These are phyloP conservation scores for Conops quadrifasciatus DNA, from an alignment of 2,888 invertebrate genomes.

Conservation along the genomic window DNA sequence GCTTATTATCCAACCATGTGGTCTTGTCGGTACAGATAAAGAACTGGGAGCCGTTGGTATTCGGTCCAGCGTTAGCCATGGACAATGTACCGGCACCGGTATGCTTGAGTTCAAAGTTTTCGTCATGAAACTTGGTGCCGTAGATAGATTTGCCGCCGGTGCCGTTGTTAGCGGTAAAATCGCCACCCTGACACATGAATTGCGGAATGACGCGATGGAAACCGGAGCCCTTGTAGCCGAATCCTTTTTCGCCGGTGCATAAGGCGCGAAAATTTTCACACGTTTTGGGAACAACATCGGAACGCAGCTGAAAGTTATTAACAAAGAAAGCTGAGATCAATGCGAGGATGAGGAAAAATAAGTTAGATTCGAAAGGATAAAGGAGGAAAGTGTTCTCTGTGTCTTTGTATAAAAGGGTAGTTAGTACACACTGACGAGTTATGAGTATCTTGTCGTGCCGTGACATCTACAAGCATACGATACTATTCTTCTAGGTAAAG, in stretches of 20 bases:
- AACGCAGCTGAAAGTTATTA: conserved; percentile 73
- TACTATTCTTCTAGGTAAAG: no score
- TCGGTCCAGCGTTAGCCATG: conserved; percentile 93
- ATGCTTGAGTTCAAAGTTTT: conserved; percentile 93
- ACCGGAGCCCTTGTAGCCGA: conserved; percentile 87
- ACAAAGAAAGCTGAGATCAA: conserved; percentile 29
- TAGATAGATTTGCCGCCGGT: conserved; percentile 95
- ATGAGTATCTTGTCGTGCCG: no score
- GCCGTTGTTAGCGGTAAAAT: conserved; percentile 92
- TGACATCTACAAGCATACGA: no score
- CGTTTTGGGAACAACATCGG: conserved; percentile 90
- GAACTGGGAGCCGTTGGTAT: conserved; percentile 95
- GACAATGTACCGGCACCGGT: conserved; percentile 87
- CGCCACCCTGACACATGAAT: conserved; percentile 95
- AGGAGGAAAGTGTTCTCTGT: not conserved
- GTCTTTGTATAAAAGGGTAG: no score
- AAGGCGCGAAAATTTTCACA: conserved; percentile 93
- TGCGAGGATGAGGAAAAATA: not conserved
- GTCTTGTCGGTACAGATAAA: conserved; percentile 92
- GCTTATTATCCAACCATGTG: conserved; percentile 87
- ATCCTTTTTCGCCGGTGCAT: conserved; percentile 92
- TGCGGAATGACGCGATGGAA: conserved; percentile 94
- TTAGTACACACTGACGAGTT: no score
- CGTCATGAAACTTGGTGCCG: conserved; percentile 90
- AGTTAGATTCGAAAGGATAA: not conserved